Percentiles rank a stretch among this genome's conserved stretches.
These are phyloP conservation scores for Eolophus roseicapilla DNA, from an alignment of 2,113 vertebrate genomes.

Conservation along the genomic window DNA sequence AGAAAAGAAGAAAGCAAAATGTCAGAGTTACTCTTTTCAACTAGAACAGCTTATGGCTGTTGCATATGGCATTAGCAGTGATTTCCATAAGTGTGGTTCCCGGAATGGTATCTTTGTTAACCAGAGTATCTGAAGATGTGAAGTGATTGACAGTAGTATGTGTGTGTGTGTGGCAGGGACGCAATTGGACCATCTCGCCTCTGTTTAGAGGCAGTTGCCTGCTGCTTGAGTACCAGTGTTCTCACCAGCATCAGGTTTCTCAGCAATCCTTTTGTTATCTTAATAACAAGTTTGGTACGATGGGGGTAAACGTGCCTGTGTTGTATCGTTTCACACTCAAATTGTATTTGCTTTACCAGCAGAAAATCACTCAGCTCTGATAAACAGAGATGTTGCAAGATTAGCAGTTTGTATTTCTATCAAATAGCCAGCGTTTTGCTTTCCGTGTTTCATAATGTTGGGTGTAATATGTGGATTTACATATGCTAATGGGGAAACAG, in stretches of 20 bases:
- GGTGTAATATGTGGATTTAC: background rate
- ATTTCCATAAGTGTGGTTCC: background rate
- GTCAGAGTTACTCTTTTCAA: background rate
- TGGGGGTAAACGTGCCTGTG: background rate
- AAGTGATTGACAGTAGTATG: too few relatives aligned
- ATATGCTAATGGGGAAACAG: background rate
- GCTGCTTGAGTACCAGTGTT: background rate
- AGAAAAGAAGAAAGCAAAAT: background rate
- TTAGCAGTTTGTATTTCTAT: background rate
- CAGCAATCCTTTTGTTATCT: background rate
- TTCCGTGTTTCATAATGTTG: background rate
- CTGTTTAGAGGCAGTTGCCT: background rate
- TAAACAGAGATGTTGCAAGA: background rate
- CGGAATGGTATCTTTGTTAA: background rate
- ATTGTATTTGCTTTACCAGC: background rate
- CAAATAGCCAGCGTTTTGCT: background rate
- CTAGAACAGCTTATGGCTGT: background rate
- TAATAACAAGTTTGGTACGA: background rate
- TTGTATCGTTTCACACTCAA: background rate
- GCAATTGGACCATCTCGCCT: background rate
- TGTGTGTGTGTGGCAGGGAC: fast-evolving
- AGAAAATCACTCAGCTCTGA: background rate
- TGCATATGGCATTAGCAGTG: background rate
- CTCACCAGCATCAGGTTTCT: background rate
- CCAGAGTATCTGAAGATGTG: background rate